Percentiles rank a stretch among this genome's conserved stretches.
Evolutionary conservation across 2,113 vertebrate species (phyloP).

Genomic region (Baryphthengus martii): DNA sequence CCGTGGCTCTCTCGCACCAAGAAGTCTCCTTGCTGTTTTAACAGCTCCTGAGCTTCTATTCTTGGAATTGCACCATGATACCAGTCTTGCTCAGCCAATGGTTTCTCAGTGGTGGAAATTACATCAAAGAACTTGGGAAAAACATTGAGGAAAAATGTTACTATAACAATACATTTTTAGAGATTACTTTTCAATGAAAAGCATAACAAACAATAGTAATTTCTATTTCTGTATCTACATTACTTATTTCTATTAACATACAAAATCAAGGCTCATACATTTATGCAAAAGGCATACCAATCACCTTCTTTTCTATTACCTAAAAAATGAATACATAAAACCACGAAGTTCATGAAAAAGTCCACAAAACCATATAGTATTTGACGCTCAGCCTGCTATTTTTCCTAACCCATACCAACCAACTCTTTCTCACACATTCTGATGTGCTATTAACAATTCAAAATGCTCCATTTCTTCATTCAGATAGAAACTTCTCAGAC

Average conservation of each 20-base stretch:
- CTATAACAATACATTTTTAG: neutral
- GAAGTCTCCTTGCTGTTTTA: slow-evolving; percentile 96
- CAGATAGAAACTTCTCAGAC: neutral
- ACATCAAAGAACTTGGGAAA: slow-evolving; percentile 86
- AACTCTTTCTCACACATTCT: neutral
- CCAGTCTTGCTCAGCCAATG: slow-evolving; percentile 93
- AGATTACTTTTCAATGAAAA: neutral
- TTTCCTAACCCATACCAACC: neutral
- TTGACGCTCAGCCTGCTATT: neutral
- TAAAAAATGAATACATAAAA: neutral
- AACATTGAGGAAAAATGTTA: slow-evolving; percentile 50
- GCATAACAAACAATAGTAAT: neutral
- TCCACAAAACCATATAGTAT: neutral
- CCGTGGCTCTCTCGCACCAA: slow-evolving; percentile 96
- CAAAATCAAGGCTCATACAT: neutral
- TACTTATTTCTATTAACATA: neutral
- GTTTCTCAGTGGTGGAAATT: slow-evolving; percentile 88
- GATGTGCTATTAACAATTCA: neutral
- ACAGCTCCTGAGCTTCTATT: slow-evolving; percentile 93
- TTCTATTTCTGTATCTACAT: neutral
- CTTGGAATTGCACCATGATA: slow-evolving; percentile 96
- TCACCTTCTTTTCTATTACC: neutral
- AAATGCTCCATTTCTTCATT: neutral
- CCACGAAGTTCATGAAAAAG: neutral
- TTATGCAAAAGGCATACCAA: neutral